phyloP scores from a whole-genome alignment of 2,113 vertebrate genomes.

The Carlito syrichta region DNA sequence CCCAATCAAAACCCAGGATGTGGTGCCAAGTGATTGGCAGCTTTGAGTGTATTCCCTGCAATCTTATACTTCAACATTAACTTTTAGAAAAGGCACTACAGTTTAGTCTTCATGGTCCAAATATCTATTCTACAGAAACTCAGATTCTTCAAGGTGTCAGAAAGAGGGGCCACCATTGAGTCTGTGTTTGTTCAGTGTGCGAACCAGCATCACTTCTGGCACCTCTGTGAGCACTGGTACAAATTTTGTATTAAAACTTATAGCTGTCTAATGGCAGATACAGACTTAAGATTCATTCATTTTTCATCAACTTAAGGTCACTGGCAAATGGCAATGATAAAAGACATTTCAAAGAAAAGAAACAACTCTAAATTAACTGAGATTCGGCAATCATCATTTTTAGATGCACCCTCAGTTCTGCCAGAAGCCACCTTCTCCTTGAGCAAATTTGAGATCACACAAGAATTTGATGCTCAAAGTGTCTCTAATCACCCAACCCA shows the following conservation, averaged over 20 bases:
- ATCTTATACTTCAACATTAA: not conserved
- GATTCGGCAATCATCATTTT: slow-evolving; percentile 53
- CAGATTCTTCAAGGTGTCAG: not conserved
- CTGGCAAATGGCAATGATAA: slow-evolving; percentile 11
- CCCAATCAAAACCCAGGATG: not conserved
- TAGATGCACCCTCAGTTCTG: slow-evolving; percentile 61
- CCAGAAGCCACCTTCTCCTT: slow-evolving; percentile 64
- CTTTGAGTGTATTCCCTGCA: not conserved
- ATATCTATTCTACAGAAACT: not conserved
- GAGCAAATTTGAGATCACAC: slow-evolving; percentile 75
- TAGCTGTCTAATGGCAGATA: not conserved
- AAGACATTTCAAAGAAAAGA: slow-evolving; percentile 36
- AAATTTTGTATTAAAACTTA: not conserved
- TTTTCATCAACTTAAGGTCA: not conserved
- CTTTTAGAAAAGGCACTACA: not conserved
- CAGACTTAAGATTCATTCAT: not conserved
- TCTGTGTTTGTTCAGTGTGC: not conserved
- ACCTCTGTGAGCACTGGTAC: not conserved
- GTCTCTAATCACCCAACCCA: slow-evolving; percentile 72
- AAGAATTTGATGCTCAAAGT: slow-evolving; percentile 71
- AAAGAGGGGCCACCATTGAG: not conserved
- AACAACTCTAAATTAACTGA: slow-evolving; percentile 4
- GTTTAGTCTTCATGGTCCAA: not conserved
- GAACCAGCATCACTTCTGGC: not conserved
- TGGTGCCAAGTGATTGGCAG: not conserved